phyloP scores from a whole-genome alignment of 2,113 vertebrate species.

The Centropristis striata region DNA sequence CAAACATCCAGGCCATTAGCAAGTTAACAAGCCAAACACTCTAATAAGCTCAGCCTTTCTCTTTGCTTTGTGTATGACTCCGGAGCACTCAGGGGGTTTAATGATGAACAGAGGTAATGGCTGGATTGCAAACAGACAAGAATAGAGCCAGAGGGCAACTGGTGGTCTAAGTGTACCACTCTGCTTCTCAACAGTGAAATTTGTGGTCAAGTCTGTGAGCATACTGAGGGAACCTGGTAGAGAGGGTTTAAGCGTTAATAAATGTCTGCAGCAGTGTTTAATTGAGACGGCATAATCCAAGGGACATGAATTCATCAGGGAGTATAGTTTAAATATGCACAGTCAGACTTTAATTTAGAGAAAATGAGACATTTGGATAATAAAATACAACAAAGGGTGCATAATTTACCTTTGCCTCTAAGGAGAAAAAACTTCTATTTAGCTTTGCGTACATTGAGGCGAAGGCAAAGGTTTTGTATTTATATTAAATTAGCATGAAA shows the following conservation, averaged over 20 bases:
- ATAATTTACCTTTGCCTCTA: conserved; percentile 20
- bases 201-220: conserved; percentile 13
- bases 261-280: conserved; percentile 27
- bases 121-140: conserved; percentile 43
- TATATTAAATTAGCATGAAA: conserved; percentile 24
- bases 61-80: conserved; percentile 39
- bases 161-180: conserved; percentile 26
- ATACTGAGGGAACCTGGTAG: background rate
- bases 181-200: conserved; percentile 56
- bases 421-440: conserved; percentile 20
- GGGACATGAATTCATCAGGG: conserved; percentile 20
- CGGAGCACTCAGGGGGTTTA: conserved; percentile 56
- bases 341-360: conserved; percentile 24
- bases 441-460: background rate
- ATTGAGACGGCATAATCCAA: conserved; percentile 21
- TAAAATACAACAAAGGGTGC: conserved; percentile 2
- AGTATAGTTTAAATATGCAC: conserved; percentile 23
- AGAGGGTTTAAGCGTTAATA: conserved; percentile 24
- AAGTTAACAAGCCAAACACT: conserved; percentile 77
- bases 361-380: conserved; percentile 5
- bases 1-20: conserved; percentile 78
- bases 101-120: conserved; percentile 66
- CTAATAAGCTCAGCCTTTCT: conserved; percentile 58
- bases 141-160: conserved; percentile 9
- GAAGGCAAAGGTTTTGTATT: conserved; percentile 22